These are phyloP conservation scores for Riptortus pedestris DNA, from an alignment of 1,140 invertebrate species.

Conservation along the genomic window DNA sequence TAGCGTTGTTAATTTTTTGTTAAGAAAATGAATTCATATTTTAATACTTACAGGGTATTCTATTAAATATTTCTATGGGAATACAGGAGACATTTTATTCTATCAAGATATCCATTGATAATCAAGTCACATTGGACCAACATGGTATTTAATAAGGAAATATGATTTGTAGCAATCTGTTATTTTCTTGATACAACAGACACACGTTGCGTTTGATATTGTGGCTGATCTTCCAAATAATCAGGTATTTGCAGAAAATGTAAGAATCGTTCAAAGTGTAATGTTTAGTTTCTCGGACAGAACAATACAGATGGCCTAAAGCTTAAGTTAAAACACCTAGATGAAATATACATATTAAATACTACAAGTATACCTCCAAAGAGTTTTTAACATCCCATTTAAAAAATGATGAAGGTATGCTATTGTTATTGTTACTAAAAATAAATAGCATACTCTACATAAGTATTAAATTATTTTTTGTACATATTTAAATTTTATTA, in stretches of 20 bases:
- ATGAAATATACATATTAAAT: too few relatives aligned
- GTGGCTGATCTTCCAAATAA: too few relatives aligned
- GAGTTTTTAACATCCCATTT: background rate
- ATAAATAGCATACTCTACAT: slow-evolving; percentile 22
- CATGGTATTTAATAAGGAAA: slow-evolving; percentile 24
- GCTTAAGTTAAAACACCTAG: background rate
- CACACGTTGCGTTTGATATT: too few relatives aligned
- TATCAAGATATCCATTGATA: slow-evolving; percentile 27
- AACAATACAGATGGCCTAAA: background rate
- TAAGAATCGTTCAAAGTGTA: too few relatives aligned
- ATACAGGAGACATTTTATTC: slow-evolving; percentile 30
- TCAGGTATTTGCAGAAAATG: too few relatives aligned
- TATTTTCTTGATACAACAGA: too few relatives aligned
- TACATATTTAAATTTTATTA: slow-evolving; percentile 27
- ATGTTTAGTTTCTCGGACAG: background rate
- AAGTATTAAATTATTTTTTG: slow-evolving; percentile 26
- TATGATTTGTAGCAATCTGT: background rate
- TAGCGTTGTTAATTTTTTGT: slow-evolving; percentile 25
- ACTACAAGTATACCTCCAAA: background rate
- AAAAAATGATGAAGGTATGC: background rate
- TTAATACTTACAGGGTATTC: slow-evolving; percentile 31
- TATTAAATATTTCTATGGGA: slow-evolving; percentile 26
- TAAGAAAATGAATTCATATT: slow-evolving; percentile 28
- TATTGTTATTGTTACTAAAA: background rate
- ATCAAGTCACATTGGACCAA: slow-evolving; percentile 30